These are phyloP conservation scores for Thunnus maccoyii DNA, from an alignment of 2,113 vertebrate genomes.

Conservation along the genomic window DNA sequence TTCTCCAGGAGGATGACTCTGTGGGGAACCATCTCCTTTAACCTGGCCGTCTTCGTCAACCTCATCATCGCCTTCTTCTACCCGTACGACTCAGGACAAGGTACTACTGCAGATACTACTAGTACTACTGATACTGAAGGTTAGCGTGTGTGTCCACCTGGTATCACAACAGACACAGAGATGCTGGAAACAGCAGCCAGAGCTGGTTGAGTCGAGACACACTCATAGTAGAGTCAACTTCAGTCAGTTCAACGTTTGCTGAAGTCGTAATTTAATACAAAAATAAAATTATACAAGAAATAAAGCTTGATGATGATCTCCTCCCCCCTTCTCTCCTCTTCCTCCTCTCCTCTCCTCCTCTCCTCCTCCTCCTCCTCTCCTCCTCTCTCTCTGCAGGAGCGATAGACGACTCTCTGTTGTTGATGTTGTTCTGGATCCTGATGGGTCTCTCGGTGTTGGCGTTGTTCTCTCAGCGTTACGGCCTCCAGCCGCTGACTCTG, in stretches of 20 bases:
- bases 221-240: too few species aligned
- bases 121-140: neutral
- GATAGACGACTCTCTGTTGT: slow-evolving; percentile 91
- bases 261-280: too few species aligned
- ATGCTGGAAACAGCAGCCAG: too few species aligned
- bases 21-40: slow-evolving; percentile 99
- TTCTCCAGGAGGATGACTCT: slow-evolving; percentile 97
- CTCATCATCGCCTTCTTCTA: slow-evolving; percentile 99
- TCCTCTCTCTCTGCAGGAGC: slow-evolving; percentile 79
- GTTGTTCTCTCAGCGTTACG: slow-evolving; percentile 92
- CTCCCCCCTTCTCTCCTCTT: neutral
- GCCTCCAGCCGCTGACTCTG: slow-evolving; percentile 91
- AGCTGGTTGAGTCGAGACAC: too few species aligned
- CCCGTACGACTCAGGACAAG: slow-evolving; percentile 90
- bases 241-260: too few species aligned
- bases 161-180: neutral
- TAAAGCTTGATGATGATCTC: too few species aligned
- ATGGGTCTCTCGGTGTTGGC: slow-evolving; percentile 91
- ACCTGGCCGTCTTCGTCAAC: slow-evolving; percentile 98
- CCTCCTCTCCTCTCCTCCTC: neutral
- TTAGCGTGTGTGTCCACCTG: neutral
- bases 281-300: too few species aligned
- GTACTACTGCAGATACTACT: slow-evolving; percentile 50
- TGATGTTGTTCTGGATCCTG: slow-evolving; percentile 93
- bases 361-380: neutral